These are phyloP conservation scores for Clarias magur DNA, from an alignment of 2,113 vertebrate species.

Conservation along the genomic window DNA sequence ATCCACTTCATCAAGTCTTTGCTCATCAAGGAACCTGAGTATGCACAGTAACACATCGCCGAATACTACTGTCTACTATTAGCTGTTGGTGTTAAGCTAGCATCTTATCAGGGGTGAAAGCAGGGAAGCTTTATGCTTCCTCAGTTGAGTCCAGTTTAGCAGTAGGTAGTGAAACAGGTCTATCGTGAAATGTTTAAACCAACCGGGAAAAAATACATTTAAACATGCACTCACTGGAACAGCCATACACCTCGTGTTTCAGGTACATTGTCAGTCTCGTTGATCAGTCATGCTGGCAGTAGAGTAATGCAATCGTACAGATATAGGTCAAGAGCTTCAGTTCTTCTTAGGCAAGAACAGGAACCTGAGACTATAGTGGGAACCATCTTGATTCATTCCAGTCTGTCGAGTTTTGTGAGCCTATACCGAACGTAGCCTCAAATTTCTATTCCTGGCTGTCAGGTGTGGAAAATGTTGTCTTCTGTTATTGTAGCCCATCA, in stretches of 20 bases:
- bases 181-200: too few species aligned
- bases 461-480: background rate
- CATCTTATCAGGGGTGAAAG: background rate
- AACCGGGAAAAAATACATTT: background rate
- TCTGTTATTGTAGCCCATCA: background rate
- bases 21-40: conserved; percentile 74
- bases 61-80: background rate
- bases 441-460: background rate
- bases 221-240: background rate
- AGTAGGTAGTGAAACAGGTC: too few species aligned
- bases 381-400: background rate
- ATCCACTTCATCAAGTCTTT: conserved; percentile 71
- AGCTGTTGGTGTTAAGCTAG: background rate
- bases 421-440: background rate
- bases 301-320: background rate
- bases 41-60: conserved; percentile 39
- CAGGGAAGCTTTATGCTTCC: background rate
- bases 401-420: background rate
- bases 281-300: background rate
- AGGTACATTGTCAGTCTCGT: background rate
- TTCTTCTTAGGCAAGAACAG: background rate
- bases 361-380: background rate
- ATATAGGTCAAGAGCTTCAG: background rate
- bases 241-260: background rate
- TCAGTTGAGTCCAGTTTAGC: background rate